Percentiles rank a stretch among this genome's conserved stretches.
These are phyloP conservation scores for Stigmatopora argus DNA, from an alignment of 2,113 vertebrate species.

Conservation along the genomic window DNA sequence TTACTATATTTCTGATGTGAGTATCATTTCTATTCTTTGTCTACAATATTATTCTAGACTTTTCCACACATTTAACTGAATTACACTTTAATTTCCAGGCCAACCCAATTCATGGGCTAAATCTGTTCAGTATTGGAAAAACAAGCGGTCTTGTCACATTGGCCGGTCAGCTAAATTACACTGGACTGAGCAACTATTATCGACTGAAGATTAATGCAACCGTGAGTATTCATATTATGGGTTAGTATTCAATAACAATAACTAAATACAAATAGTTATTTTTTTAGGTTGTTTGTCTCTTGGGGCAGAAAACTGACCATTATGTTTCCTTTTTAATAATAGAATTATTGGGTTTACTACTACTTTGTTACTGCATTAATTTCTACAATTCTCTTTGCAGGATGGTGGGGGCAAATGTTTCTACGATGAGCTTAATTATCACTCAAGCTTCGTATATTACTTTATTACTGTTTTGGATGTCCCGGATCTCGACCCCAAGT, in stretches of 20 bases:
- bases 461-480: slow-evolving; percentile 73
- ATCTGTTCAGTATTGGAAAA: slow-evolving; percentile 62
- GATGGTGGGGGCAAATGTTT: slow-evolving; percentile 58
- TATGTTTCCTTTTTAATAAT: background rate
- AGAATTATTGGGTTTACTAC: background rate
- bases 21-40: background rate
- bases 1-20: slow-evolving; percentile 60
- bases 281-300: background rate
- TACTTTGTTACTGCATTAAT: background rate
- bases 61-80: background rate
- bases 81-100: slow-evolving; percentile 57
- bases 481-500: slow-evolving; percentile 74
- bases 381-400: slow-evolving; percentile 48
- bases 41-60: background rate
- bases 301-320: too few species aligned
- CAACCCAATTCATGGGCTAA: slow-evolving; percentile 36
- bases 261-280: background rate
- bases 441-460: slow-evolving; percentile 48
- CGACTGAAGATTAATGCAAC: slow-evolving; percentile 65
- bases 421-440: rapidly evolving
- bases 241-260: background rate
- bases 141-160: slow-evolving; percentile 63
- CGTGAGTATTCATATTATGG: slow-evolving; percentile 55
- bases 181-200: slow-evolving; percentile 72
- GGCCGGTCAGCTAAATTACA: slow-evolving; percentile 64